These are phyloP conservation scores for Aphelocoma californica DNA, from an alignment of 2,797 vertebrate species.

Conservation along the genomic window DNA sequence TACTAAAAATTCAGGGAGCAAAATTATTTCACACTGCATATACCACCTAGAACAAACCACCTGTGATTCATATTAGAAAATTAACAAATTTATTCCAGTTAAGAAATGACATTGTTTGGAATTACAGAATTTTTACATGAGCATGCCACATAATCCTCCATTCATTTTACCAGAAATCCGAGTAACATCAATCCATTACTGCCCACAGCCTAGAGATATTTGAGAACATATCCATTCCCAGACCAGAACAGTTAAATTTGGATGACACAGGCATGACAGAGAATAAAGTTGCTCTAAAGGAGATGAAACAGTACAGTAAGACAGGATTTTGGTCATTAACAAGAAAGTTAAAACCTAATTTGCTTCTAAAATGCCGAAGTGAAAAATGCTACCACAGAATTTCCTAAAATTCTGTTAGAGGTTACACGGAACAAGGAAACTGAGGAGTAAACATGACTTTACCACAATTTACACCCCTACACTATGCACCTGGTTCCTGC, in stretches of 20 bases:
- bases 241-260: background rate
- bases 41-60: background rate
- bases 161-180: background rate
- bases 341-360: background rate
- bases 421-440: background rate
- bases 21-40: background rate
- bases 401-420: background rate
- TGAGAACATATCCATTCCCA: background rate
- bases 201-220: background rate
- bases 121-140: background rate
- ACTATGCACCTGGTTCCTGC: background rate
- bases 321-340: background rate
- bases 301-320: background rate
- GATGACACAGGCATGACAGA: background rate
- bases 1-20: slow-evolving; percentile 29
- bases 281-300: background rate
- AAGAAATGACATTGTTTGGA: background rate
- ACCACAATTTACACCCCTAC: background rate
- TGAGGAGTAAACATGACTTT: background rate
- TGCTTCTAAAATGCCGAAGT: background rate
- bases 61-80: background rate
- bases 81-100: background rate
- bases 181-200: background rate
- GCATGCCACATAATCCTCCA: background rate
- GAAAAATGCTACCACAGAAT: background rate